Conservation (phyloP, 2,797 vertebrate species). For the Agapornis canus region DNA sequence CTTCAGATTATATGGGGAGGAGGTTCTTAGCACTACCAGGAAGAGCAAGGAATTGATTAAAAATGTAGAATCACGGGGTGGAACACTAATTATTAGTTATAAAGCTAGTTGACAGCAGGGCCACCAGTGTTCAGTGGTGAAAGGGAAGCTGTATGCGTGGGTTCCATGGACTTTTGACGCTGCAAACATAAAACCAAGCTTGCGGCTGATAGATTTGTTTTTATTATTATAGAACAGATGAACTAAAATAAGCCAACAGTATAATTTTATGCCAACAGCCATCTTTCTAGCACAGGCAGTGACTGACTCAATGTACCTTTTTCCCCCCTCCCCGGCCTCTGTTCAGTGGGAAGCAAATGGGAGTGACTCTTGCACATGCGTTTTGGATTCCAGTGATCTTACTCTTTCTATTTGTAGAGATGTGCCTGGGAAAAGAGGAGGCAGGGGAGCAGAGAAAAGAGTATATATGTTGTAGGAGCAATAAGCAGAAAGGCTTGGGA, state of each 20-base stretch:
- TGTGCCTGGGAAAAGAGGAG: conserved; percentile 62
- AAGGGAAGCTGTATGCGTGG: neutral
- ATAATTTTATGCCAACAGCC: conserved; percentile 76
- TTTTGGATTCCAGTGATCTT: conserved; percentile 20
- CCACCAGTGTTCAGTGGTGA: neutral
- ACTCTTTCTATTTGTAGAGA: neutral
- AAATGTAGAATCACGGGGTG: neutral
- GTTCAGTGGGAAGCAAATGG: neutral
- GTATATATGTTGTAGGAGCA: conserved; percentile 46
- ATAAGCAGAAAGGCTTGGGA: conserved; percentile 62
- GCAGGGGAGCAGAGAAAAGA: conserved; percentile 37
- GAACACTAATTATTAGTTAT: neutral
- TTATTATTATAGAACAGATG: conserved; percentile 80
- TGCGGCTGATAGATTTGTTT: conserved; percentile 77
- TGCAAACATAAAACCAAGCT: conserved; percentile 48
- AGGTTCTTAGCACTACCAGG: neutral
- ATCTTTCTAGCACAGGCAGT: conserved; percentile 72
- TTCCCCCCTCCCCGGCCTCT: conserved; percentile 22
- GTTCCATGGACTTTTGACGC: neutral
- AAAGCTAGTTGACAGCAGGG: neutral
- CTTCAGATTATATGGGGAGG: neutral
- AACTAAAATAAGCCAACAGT: conserved; percentile 77
- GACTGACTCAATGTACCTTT: conserved; percentile 55
- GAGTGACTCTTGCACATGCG: neutral
- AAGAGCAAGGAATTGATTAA: neutral